phyloP scores from a whole-genome alignment of 2,888 invertebrate genomes.

The Limnephilus lunatus region DNA sequence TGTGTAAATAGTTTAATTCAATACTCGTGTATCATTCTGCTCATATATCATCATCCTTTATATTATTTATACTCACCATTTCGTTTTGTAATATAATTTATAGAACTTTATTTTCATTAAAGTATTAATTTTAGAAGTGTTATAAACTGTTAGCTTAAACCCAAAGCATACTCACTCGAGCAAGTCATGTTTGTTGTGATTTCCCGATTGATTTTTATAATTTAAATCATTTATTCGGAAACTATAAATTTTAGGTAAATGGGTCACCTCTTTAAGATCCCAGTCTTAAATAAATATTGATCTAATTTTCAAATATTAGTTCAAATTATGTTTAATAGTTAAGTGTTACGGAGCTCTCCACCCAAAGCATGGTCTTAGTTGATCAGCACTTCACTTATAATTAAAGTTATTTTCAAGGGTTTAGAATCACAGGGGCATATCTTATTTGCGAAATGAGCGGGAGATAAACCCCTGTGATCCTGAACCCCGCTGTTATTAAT shows the following conservation, averaged over 20 bases:
- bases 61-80: background rate
- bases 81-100: background rate
- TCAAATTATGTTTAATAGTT: constrained; percentile 16
- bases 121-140: constrained; percentile 8
- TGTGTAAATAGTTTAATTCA: background rate
- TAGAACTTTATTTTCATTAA: background rate
- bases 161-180: constrained; percentile 5
- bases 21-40: background rate
- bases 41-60: background rate
- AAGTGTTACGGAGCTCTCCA: background rate
- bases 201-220: background rate
- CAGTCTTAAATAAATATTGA: background rate
- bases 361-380: background rate
- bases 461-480: background rate
- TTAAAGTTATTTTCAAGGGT: background rate
- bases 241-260: background rate
- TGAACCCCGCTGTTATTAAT: background rate
- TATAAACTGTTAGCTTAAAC: constrained; percentile 7
- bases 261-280: background rate
- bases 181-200: background rate
- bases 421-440: background rate
- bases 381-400: background rate
- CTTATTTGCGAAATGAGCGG: background rate
- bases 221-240: constrained; percentile 3
- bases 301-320: constrained; percentile 16